Evolutionary conservation across 2,888 invertebrate genomes (phyloP), one percentile per base, ranked within the genome.

Genomic region (Drosophila robusta): DNA sequence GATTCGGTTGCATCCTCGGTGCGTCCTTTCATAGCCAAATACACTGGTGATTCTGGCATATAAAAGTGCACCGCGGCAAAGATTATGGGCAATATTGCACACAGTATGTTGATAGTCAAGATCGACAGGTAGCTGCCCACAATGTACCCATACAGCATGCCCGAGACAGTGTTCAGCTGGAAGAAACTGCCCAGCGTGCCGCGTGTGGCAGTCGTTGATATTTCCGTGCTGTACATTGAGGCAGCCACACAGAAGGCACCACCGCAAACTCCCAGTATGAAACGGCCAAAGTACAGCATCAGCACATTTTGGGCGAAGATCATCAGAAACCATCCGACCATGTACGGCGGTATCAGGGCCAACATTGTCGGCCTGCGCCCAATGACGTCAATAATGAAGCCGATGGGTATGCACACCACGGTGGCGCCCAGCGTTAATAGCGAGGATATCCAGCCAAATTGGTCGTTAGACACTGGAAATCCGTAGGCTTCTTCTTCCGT

Each of bases 1-100:
- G 97, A 94, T 18, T 94, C 92, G 14, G 93, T 93, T 0, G 97
- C 97, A 51, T 94, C 95, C 0, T 94, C 93, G 12, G 93, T 92
- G 32, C 93, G 93, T 0, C 94, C 94, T 84, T 95, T 95, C 36
- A 75, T 72, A 49, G 96, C 93, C 60, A 94, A 92, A 87, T 93
- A 96, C 18, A 94, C 94, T 0, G 98, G 98, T 2, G 96, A 95
- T 91, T 98, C 98, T 0, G 97, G 98, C 94, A 97, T 96, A 78
- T 96, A 95, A 83, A 95, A 93, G 91, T 97, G 96, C 0, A 95
- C 92, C 0, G 93, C 77, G 0, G 94, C 94, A 75, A 96, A 96
- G 4, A 96, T 84, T 0, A 96, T 83, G 0, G 97, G 90, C 44
- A 91, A 38, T 3, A 87, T 58, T 14, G 75, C 83, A 46, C 88